Conservation (phyloP, 2,113 vertebrate genomes). For the Rhinogobius similis region DNA sequence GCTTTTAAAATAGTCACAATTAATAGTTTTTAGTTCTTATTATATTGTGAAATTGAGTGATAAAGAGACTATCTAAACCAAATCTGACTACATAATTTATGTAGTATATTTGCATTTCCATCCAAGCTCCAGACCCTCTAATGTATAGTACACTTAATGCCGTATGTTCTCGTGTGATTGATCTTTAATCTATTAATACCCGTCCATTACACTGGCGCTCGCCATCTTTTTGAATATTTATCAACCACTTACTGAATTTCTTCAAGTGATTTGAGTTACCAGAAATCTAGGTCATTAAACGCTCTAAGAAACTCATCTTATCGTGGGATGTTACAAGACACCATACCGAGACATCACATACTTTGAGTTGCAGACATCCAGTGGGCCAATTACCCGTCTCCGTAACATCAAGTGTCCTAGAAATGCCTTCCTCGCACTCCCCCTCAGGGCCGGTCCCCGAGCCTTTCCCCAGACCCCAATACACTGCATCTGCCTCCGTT, state of each 20-base stretch:
- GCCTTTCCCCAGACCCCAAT: constrained; percentile 43
- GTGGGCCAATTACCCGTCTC: constrained; percentile 61
- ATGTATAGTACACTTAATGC: neutral
- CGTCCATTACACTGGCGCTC: constrained; percentile 39
- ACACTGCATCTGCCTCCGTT: constrained; percentile 41
- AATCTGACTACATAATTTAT: neutral
- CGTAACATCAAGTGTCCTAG: constrained; percentile 63
- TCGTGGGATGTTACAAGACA: constrained; percentile 35
- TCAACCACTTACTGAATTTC: neutral
- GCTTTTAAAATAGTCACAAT: too few relatives aligned
- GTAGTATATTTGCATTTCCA: neutral
- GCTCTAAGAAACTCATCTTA: constrained; percentile 35
- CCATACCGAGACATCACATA: constrained; percentile 36
- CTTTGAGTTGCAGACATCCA: constrained; percentile 39
- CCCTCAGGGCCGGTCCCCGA: constrained; percentile 46
- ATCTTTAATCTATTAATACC: constrained; percentile 34
- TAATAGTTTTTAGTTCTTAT: too few relatives aligned
- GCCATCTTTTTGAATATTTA: constrained; percentile 12
- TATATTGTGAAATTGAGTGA: neutral
- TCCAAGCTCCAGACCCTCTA: neutral
- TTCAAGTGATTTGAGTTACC: neutral
- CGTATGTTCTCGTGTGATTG: constrained; percentile 19
- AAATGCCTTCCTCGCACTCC: constrained; percentile 51
- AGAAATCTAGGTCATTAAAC: constrained; percentile 39
- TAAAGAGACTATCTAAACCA: neutral